These are phyloP conservation scores for Cantharis rustica DNA, from an alignment of 2,888 invertebrate species.

Conservation along the genomic window DNA sequence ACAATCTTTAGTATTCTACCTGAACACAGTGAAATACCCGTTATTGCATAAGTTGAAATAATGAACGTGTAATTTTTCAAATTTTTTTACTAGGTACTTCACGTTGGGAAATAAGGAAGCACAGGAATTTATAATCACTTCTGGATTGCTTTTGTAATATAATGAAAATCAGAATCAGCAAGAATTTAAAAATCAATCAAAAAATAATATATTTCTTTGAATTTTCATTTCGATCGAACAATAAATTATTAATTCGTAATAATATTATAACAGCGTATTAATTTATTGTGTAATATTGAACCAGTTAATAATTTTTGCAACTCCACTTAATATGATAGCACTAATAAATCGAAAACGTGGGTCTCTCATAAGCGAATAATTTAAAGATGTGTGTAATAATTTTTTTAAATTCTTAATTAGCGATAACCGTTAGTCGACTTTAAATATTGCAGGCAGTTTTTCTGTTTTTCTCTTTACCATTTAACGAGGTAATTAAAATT, in stretches of 20 bases:
- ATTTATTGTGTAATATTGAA: not conserved
- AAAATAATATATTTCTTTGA: too few species aligned
- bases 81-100: too few species aligned
- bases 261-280: not conserved
- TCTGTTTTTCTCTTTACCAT: not conserved
- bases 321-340: not conserved
- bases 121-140: too few species aligned
- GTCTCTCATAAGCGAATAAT: not conserved
- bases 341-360: not conserved
- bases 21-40: not conserved
- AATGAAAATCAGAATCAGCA: too few species aligned
- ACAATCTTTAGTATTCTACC: not conserved
- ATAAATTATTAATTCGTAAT: not conserved
- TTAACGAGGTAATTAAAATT: not conserved
- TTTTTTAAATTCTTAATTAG: not conserved
- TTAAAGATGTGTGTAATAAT: not conserved
- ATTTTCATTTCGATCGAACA: too few species aligned
- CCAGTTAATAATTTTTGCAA: not conserved
- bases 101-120: too few species aligned
- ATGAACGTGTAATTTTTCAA: too few species aligned
- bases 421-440: not conserved
- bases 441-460: not conserved
- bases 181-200: too few species aligned
- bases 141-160: too few species aligned
- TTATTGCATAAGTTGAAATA: not conserved